phyloP scores from a whole-genome alignment of 2,113 vertebrate genomes.

The Pseudorasbora parva region DNA sequence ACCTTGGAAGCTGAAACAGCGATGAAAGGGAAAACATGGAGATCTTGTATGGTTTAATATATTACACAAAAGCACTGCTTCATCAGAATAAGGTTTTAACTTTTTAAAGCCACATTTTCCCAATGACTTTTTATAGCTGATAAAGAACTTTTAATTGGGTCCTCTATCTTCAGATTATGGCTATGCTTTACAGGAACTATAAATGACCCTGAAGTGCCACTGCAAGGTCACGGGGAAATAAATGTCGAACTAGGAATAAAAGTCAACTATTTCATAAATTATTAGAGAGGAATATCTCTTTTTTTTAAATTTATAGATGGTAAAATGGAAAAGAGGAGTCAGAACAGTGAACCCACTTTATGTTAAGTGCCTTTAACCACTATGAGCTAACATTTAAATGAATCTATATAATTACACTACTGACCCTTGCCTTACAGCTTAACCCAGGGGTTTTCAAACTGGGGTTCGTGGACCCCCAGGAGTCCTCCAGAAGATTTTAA shows the following conservation, averaged over 20 bases:
- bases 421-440: no score
- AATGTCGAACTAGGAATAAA: not conserved
- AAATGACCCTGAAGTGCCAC: slow-evolving; percentile 63
- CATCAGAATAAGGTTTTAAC: slow-evolving; percentile 58
- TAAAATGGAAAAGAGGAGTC: not conserved
- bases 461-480: no score
- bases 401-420: not conserved
- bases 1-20: slow-evolving; percentile 32
- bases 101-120: slow-evolving; percentile 55
- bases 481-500: no score
- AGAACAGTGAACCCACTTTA: not conserved
- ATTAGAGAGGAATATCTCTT: not conserved
- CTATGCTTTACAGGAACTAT: slow-evolving; percentile 58
- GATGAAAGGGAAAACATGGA: slow-evolving; percentile 7
- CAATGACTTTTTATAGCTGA: slow-evolving; percentile 49
- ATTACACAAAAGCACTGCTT: slow-evolving; percentile 37
- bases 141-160: slow-evolving; percentile 71
- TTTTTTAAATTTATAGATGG: not conserved
- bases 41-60: slow-evolving; percentile 39
- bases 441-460: no score
- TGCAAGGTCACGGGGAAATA: slow-evolving; percentile 31
- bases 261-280: not conserved
- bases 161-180: slow-evolving; percentile 48
- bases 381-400: not conserved
- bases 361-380: not conserved